Evolutionary conservation across 2,888 invertebrate genomes (phyloP), one percentile per base, ranked within the genome.

Genomic region (Platerodrilus igneus): DNA sequence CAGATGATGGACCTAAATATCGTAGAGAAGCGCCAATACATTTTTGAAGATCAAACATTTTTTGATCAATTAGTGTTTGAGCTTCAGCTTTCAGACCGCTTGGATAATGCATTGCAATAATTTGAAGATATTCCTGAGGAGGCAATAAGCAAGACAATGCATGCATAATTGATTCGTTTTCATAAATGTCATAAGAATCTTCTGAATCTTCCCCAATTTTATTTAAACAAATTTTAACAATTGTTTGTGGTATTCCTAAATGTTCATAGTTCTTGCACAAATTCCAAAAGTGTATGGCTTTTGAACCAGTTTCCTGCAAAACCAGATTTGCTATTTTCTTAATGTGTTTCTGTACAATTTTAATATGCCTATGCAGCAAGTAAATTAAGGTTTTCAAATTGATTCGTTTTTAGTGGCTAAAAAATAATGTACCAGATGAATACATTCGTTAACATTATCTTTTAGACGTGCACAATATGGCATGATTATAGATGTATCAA

Each of bases 241-340:
- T n/a, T n/a, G 22, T 14, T 25, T 31, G 25, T 2, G 41, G 41
- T 11, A 41, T 27, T 16, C 29, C 22, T 3, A 36, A 14, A 32
- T 41, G 31, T 15, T 15, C 8, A 4, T 15, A 36, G 6, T 36
- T 20, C 15, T 13, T 17, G 19, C 22, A 23, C n/a, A 11, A 3
- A 3, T 15, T 29, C 37, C 37, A 37, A 10, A 37, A 30, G 1
- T 9, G 16, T 2, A 3, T 2, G 2, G 4, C 6, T 18, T 29
- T n/a, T 6, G 9, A n/a, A 11, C 18, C 11, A 17, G 7, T 5
- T 11, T 11, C n/a, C n/a, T n/a, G n/a, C n/a, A n/a, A n/a, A n/a
- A n/a, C n/a, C n/a, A n/a, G n/a, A n/a, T n/a, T n/a, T n/a, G n/a
- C n/a, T n/a, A n/a, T n/a, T n/a, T n/a, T n/a, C n/a, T n/a, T n/a